Percentiles rank a stretch among this genome's conserved stretches.
Evolutionary conservation across 37 sponge, comb jelly and placozoan genomes (phyloP).

Genomic region (Halichondria panicea): DNA sequence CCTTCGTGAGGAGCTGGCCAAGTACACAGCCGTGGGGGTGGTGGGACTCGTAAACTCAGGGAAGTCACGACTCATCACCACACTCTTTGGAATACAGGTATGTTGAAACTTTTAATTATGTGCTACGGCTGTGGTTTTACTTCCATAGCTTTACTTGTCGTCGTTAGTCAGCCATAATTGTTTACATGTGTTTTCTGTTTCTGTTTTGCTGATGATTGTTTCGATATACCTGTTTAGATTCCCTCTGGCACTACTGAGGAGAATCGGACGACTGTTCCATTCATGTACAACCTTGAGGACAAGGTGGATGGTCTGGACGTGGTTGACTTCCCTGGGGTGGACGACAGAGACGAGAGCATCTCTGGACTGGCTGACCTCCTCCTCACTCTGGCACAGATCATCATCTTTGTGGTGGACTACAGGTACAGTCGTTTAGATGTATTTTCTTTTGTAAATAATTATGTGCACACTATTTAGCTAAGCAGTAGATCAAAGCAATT

Average conservation of each 20-base stretch:
- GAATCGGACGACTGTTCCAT: constrained; percentile 58
- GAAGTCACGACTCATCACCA: constrained; percentile 45
- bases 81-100: constrained; percentile 45
- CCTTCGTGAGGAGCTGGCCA: constrained; percentile 51
- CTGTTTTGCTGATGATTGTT: background rate
- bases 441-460: too few relatives aligned
- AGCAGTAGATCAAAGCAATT: too few relatives aligned
- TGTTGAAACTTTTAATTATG: too few relatives aligned
- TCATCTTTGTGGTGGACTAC: constrained; percentile 60
- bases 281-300: constrained; percentile 49
- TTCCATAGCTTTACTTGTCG: too few relatives aligned
- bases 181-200: too few relatives aligned
- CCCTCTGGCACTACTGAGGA: constrained; percentile 36
- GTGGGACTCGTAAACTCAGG: constrained; percentile 55
- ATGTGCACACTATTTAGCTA: too few relatives aligned
- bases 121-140: too few relatives aligned
- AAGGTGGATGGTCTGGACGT: constrained; percentile 47
- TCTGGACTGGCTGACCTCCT: constrained; percentile 33
- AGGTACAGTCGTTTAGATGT: too few relatives aligned
- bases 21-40: constrained; percentile 49
- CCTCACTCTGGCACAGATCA: constrained; percentile 38
- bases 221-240: background rate
- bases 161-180: too few relatives aligned
- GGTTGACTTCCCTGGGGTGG: constrained; percentile 68
- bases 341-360: constrained; percentile 44